These are phyloP conservation scores for Hypena proboscidalis DNA, from an alignment of 2,888 invertebrate species.

Conservation along the genomic window DNA sequence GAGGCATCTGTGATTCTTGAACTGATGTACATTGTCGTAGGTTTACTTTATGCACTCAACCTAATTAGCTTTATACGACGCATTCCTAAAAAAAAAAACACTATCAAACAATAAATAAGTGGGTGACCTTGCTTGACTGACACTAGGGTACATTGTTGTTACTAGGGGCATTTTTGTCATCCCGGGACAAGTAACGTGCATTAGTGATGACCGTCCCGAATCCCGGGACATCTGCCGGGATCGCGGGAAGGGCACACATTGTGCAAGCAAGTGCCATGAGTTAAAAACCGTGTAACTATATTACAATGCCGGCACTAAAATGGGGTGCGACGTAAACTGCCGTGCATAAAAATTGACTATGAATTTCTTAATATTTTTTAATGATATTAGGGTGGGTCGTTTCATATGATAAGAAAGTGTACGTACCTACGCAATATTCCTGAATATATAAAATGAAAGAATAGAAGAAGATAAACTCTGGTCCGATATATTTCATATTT, in stretches of 20 bases:
- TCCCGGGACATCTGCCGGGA: conserved; percentile 31
- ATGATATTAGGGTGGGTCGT: neutral
- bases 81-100: too few species aligned
- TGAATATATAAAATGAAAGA: too few species aligned
- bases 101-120: too few species aligned
- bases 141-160: too few species aligned
- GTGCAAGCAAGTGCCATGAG: conserved; percentile 25
- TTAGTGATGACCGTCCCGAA: conserved; percentile 23
- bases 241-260: neutral
- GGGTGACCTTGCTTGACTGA: too few species aligned
- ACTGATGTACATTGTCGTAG: too few species aligned
- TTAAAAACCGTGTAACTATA: conserved; percentile 82
- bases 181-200: conserved; percentile 25
- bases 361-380: neutral
- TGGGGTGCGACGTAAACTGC: conserved; percentile 59
- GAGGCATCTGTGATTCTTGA: too few species aligned
- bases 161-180: neutral
- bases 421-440: too few species aligned
- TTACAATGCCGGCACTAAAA: conserved; percentile 64
- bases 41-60: too few species aligned
- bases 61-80: too few species aligned
- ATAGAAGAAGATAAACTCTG: too few species aligned
- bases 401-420: neutral
- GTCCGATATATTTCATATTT: too few species aligned
- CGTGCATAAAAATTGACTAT: conserved; percentile 28